Evolutionary conservation across 2,888 invertebrate genomes (phyloP), one percentile per base, ranked within the genome.

Genomic region (Podotricha telesiphe): DNA sequence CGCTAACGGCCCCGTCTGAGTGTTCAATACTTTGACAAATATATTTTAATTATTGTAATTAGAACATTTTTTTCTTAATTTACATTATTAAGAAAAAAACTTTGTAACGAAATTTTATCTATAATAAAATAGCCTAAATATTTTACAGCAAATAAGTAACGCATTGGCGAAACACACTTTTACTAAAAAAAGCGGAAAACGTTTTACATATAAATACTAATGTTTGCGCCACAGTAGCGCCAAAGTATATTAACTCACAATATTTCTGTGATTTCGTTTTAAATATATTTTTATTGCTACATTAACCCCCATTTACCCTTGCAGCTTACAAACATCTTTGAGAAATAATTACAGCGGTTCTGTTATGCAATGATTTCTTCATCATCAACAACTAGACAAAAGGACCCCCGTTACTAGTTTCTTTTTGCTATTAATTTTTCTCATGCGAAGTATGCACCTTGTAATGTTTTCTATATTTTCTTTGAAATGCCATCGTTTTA

Each of bases 371-470:
- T 80, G 71, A 77, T 76, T 80, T 80, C 79, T 82, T 80, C 67
- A 59, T 80, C 79, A 82, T 80, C 67, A 59, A 71, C 34, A 15
- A 53, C 55, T 75, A 86, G 81, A 87, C 87, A 87, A 87, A 87
- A 83, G 82, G 84, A 80, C 81, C 79, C 81, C 84, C 80, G 84
- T 82, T 84, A 82, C 76, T 79, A 78, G 75, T 71, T 81, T 84
- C 45, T 87, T 84, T 51, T 37, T 28, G 28, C 17, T 10, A 81
- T 73, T 78, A 74, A 71, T 79, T 66, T 42, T 85, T 79, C 76
- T 76, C 78, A 80, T 79, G 22, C 17, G 37, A 40, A 55, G 19
- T 3, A 15, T 64, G 17, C 7, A 55, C 19, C 47, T 37, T 15
- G 34, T 13, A n/a, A 47, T 34, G 6, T 15, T 51, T 53, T 53